Base-by-base conservation (phyloP, 92 coral and sea anemone species). In the Chrysogorgia sp. region DNA sequence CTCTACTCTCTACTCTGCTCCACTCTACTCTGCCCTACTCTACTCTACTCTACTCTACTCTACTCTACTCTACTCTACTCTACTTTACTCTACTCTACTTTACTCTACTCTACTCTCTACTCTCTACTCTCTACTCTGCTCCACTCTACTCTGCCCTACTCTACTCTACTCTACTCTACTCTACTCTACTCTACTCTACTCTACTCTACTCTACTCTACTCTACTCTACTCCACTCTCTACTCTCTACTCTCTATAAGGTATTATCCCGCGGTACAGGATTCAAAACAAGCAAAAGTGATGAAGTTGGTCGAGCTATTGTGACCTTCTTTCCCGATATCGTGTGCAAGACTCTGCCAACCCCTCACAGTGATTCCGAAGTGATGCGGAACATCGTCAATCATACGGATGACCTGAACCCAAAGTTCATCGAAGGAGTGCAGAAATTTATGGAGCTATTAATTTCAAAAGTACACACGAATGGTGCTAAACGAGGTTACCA, bases 401-500 rank as follows among this genome's bases (percentile, higher is more conserved):
- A 72, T 17, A 72, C 79, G 19, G 25, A 34, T 53, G 79, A 72
- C 37, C 48, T 72, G 0, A 53, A 56, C 52, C 79, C 79, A n/a
- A 56, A 53, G 79, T 72, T 72, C 55, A 24, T 19, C 20, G 59
- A 53, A 56, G 79, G 79, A 19, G 65, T 72, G 1, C 63, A 53
- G 21, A 33, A 72, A 50, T 72, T 72, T n/a, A 53, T 72, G 79
- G 21, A 34, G 28, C 79, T 53, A 24, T 72, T 72, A 21, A 35
- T 56, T 5, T 0, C 5, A 23, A 72, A 72, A 32, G 52, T 72
- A 28, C 63, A 72, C 28, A 55, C 19, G 50, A 72, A 72, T n/a
- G 79, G 79, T 3, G 41, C 79, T 17, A 72, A 72, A 72, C 79
- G 59, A 29, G 79, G 79, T 59, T 72, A 72, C 65, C 64, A 72